Conservation (phyloP, 2,888 invertebrate species). For the Allolobophora icterica region DNA sequence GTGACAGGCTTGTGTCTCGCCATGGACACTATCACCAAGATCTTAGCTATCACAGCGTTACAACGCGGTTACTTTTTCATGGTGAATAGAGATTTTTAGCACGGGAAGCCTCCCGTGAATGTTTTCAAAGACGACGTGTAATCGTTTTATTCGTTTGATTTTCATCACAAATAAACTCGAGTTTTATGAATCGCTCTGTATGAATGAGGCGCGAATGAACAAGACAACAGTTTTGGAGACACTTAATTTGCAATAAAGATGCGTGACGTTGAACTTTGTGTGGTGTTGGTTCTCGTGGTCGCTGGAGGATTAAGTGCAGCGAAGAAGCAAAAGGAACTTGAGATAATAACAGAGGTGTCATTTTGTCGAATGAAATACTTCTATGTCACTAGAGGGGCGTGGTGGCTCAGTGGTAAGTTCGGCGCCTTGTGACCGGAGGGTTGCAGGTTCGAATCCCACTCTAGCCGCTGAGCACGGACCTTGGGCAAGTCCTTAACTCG, state of each 20-base stretch:
- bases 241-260: constrained; percentile 17
- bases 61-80: background rate
- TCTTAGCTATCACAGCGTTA: too few relatives aligned
- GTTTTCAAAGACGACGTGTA: background rate
- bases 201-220: background rate
- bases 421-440: too few relatives aligned
- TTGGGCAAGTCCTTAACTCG: too few relatives aligned
- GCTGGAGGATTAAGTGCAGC: background rate
- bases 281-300: background rate
- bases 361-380: background rate
- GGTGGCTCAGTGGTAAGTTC: too few relatives aligned
- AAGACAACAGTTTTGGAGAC: background rate
- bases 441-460: too few relatives aligned
- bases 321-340: background rate
- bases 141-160: background rate
- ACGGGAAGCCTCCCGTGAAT: background rate
- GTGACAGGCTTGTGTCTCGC: too few relatives aligned
- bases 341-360: background rate
- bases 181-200: background rate
- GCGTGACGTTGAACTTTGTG: background rate
- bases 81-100: background rate
- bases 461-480: too few relatives aligned
- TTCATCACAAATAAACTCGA: background rate
- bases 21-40: too few relatives aligned
- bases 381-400: too few relatives aligned